Conservation (phyloP, 2,888 invertebrate genomes). For the Apamea epomidion region DNA sequence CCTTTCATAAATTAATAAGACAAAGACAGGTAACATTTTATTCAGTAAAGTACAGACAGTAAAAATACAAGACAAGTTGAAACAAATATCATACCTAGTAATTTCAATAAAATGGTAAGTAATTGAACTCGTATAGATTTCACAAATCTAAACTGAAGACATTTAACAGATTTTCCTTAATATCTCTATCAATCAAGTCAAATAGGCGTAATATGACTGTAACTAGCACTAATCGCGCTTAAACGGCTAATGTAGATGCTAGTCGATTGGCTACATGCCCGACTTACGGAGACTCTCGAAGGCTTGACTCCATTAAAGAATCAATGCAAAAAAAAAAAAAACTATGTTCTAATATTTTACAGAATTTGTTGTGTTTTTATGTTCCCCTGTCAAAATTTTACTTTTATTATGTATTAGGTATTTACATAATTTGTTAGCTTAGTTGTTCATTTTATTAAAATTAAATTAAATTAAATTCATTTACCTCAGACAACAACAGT, state of each 20-base stretch:
- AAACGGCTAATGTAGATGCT: conserved; percentile 26
- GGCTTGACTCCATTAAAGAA: background rate
- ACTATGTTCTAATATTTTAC: too few species aligned
- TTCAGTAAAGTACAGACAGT: background rate
- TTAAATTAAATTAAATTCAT: too few species aligned
- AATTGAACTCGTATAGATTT: background rate
- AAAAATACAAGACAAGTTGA: background rate
- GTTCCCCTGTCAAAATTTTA: too few species aligned
- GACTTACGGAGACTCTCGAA: background rate
- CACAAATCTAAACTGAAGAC: background rate
- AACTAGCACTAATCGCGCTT: background rate
- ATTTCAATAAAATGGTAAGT: background rate
- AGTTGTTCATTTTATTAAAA: too few species aligned
- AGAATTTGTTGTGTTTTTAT: too few species aligned
- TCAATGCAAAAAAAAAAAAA: too few species aligned
- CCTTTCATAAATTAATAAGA: background rate
- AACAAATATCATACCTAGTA: too few species aligned
- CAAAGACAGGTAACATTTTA: background rate
- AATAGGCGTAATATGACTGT: background rate
- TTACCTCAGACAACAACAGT: too few species aligned
- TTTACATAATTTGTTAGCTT: too few species aligned
- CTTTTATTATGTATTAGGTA: too few species aligned
- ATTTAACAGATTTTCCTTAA: conserved; percentile 9
- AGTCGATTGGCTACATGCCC: conserved; percentile 1
- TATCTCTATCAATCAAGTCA: conserved; percentile 20